Base-by-base conservation (phyloP, 2,797 vertebrate species). In the Enteromius afrohamiltoni region DNA sequence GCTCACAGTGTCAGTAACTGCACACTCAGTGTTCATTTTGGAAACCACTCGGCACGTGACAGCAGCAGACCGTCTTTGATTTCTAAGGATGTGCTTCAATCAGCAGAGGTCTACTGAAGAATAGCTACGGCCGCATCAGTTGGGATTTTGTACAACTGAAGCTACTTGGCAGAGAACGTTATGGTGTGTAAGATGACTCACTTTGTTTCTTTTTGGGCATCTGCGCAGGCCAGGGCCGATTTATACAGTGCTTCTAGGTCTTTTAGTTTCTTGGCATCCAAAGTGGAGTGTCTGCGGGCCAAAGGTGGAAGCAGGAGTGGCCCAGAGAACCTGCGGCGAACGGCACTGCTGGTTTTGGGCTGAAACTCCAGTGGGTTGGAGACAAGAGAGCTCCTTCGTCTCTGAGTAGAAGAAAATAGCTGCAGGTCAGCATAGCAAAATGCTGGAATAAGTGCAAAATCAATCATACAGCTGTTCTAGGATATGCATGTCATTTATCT, bases 321-420 rank as follows among this genome's bases (percentile, higher is more conserved):
- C 21, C 96, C 96, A 0, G 96, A 97, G 87, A 94, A 97, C 37
- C 95, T 92, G 9, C 96, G 93, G 26, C 93, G 90, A 71, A 96
- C 90, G 4, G 89, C 92, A 58, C 91, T 90, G 19, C 31, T 90
- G 37, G 1, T 75, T 78, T 91, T 86, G 26, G 82, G 45, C 1
- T 62, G 85, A 16, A 86, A 79, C 4, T 90, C 74, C 9, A 37
- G 85, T 17, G 73, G 75, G 49, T 73, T 85, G 26, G 86, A 60
- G 9, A 92, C 90, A 4, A 90, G 80, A 0, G 92, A 90, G 34
- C 94, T 94, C 68, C 90, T 84, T 29, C 85, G 92, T 83, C 82
- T 81, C 96, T 96, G 91, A 6, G 31, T 26, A 21, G 81, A 21
- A n/a, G 17, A 62, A 47, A 64, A 29, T 31, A 64, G 17, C 21